Conservation (phyloP, 1,140 invertebrate species). For the Sipha flava region DNA sequence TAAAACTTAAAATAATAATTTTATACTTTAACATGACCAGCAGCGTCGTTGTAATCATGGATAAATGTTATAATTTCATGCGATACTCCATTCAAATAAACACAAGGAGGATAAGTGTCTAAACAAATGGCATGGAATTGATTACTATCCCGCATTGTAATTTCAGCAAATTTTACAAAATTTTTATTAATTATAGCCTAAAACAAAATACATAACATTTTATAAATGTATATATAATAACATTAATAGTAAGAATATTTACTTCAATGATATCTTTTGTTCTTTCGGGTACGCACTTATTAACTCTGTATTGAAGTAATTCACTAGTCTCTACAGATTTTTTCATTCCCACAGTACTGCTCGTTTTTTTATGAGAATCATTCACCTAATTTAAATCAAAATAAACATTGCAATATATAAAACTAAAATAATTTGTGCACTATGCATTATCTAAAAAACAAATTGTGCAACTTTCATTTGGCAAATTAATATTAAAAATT, state of each 20-base stretch:
- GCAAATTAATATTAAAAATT: too few species aligned
- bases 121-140: slow-evolving; percentile 91
- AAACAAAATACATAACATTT: slow-evolving; percentile 34
- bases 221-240: background rate
- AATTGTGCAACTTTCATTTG: too few species aligned
- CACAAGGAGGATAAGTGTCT: slow-evolving; percentile 89
- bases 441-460: too few species aligned
- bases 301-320: slow-evolving; percentile 66
- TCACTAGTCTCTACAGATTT: slow-evolving; percentile 69
- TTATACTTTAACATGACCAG: slow-evolving; percentile 53
- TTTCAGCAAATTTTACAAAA: slow-evolving; percentile 79
- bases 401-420: background rate
- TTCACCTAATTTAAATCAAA: slow-evolving; percentile 52
- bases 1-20: background rate
- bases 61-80: slow-evolving; percentile 69
- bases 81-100: slow-evolving; percentile 86
- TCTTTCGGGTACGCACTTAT: slow-evolving; percentile 62
- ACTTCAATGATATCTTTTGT: slow-evolving; percentile 57
- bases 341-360: slow-evolving; percentile 90
- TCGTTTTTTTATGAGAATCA: slow-evolving; percentile 74
- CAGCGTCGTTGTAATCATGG: slow-evolving; percentile 68
- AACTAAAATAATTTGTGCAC: background rate
- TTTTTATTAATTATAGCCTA: slow-evolving; percentile 69
- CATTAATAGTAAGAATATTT: background rate
- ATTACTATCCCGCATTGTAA: slow-evolving; percentile 97